Evolutionary conservation across 53 echinoderm and acorn worm genomes (phyloP).

Genomic region (Zoroaster sp.): DNA sequence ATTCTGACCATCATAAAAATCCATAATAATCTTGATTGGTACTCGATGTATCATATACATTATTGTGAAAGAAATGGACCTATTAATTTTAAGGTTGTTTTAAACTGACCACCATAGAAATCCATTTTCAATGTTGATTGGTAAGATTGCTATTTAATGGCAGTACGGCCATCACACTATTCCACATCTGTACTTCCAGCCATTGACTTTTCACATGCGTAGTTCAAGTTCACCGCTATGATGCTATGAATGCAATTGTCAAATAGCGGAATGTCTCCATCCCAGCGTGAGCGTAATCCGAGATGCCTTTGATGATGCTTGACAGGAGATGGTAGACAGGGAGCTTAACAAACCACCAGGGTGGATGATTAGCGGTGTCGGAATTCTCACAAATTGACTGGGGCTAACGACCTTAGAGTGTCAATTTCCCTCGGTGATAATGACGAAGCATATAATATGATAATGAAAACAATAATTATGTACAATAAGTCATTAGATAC

Average conservation of each 20-base stretch:
- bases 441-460: not conserved
- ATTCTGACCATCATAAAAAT: too few species aligned
- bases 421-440: not conserved
- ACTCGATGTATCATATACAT: too few species aligned
- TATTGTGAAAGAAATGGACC: too few species aligned
- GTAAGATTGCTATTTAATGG: too few species aligned
- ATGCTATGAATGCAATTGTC: not conserved
- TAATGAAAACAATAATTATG: not conserved
- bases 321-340: not conserved
- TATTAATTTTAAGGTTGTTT: too few species aligned
- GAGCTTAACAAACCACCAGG: slow-evolving; percentile 15
- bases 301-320: slow-evolving; percentile 9
- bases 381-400: not conserved
- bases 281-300: slow-evolving; percentile 34
- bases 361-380: not conserved
- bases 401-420: slow-evolving; percentile 11
- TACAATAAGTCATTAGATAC: not conserved
- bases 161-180: too few species aligned
- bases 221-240: not conserved
- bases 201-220: not conserved
- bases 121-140: too few species aligned
- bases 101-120: too few species aligned
- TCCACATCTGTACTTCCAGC: too few species aligned
- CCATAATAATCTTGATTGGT: too few species aligned
- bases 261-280: not conserved